These are phyloP conservation scores for Acanthosoma haemorrhoidale DNA, from an alignment of 2,888 invertebrate genomes.

Conservation along the genomic window DNA sequence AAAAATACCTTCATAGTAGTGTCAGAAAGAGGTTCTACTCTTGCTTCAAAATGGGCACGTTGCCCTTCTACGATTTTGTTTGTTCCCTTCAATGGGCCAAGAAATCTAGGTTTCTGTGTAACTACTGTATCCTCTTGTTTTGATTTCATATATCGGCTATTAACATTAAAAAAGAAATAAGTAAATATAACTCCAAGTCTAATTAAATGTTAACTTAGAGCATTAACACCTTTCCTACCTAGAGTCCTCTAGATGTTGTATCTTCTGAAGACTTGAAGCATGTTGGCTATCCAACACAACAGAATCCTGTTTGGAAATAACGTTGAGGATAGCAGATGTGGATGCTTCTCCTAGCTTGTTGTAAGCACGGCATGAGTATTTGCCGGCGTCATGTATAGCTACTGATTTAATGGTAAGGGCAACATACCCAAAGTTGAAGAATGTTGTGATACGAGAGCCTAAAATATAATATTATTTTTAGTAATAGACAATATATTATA, in stretches of 20 bases:
- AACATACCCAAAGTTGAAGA: slow-evolving; percentile 90
- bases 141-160: slow-evolving; percentile 60
- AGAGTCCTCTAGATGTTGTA: slow-evolving; percentile 78
- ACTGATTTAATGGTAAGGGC: slow-evolving; percentile 89
- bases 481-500: too few relatives aligned
- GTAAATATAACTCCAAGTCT: background rate
- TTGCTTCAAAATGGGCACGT: slow-evolving; percentile 88
- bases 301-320: slow-evolving; percentile 78
- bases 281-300: slow-evolving; percentile 85
- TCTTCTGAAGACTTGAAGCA: slow-evolving; percentile 85
- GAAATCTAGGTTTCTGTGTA: slow-evolving; percentile 77
- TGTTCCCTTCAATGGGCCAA: slow-evolving; percentile 86
- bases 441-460: slow-evolving; percentile 78
- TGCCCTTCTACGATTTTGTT: slow-evolving; percentile 90
- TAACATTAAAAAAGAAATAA: background rate
- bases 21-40: slow-evolving; percentile 92
- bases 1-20: slow-evolving; percentile 63
- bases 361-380: slow-evolving; percentile 81
- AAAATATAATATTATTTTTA: too few relatives aligned
- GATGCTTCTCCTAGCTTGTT: slow-evolving; percentile 81
- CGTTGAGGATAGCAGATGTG: slow-evolving; percentile 74
- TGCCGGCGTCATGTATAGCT: slow-evolving; percentile 81
- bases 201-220: too few relatives aligned
- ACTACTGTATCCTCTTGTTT: slow-evolving; percentile 67
- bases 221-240: slow-evolving; percentile 41